Evolutionary conservation across 2,888 invertebrate genomes (phyloP).

Genomic region (Drosophila pseudotalamancana): DNA sequence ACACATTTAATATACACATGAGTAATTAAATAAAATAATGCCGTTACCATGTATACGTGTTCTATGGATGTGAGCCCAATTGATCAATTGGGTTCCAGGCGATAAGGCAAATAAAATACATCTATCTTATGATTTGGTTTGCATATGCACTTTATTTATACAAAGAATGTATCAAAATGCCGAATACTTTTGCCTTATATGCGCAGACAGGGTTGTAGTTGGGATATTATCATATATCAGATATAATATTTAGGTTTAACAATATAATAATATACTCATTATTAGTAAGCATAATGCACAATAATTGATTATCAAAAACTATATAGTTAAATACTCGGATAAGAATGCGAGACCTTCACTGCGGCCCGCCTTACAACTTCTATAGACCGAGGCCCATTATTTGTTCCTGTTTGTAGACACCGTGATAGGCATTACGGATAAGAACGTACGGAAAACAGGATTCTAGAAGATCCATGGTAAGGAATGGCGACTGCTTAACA

Average conservation of each 20-base stretch:
- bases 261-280: constrained; percentile 49
- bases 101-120: not conserved
- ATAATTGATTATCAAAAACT: constrained; percentile 44
- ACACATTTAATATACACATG: constrained; percentile 66
- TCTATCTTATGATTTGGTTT: constrained; percentile 30
- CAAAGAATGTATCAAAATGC: constrained; percentile 67
- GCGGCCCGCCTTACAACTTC: not conserved
- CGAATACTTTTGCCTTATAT: constrained; percentile 38
- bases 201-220: constrained; percentile 18
- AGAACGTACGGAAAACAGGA: constrained; percentile 99
- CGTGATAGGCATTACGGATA: constrained; percentile 98
- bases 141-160: constrained; percentile 66
- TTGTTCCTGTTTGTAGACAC: constrained; percentile 95
- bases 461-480: constrained; percentile 99
- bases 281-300: constrained; percentile 29
- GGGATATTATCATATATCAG: constrained; percentile 26
- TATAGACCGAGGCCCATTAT: constrained; percentile 72
- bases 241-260: constrained; percentile 57
- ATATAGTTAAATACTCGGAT: constrained; percentile 40
- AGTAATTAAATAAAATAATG: constrained; percentile 44
- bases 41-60: constrained; percentile 12
- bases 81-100: not conserved
- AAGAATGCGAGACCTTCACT: constrained; percentile 7
- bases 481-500: constrained; percentile 98
- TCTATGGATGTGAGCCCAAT: constrained; percentile 3